Percentiles rank a stretch among this genome's conserved stretches.
These are phyloP conservation scores for Mirounga angustirostris DNA, from an alignment of 2,113 vertebrate genomes.

Conservation along the genomic window DNA sequence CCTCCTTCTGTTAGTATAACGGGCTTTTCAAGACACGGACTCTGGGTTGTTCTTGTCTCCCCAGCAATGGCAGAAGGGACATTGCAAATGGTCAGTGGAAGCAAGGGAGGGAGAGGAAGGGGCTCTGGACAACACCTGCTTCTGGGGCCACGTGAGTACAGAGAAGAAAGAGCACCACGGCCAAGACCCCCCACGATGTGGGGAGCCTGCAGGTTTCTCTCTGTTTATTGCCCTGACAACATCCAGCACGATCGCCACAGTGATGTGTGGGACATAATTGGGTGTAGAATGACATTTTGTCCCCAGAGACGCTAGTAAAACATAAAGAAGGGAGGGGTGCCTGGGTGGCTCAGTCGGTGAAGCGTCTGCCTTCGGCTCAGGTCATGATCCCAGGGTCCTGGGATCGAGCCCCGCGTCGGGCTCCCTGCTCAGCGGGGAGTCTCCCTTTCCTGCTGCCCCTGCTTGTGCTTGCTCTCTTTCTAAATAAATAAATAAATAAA, in stretches of 20 bases:
- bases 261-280: neutral
- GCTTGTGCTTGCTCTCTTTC: neutral
- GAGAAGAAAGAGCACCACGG: neutral
- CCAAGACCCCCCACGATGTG: neutral
- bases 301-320: neutral
- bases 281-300: neutral
- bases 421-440: neutral
- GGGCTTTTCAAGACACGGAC: neutral
- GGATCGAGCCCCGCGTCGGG: neutral
- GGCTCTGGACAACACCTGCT: no score
- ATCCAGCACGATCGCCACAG: accelerated
- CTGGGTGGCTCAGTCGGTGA: neutral
- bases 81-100: neutral
- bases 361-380: neutral
- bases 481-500: neutral
- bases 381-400: neutral
- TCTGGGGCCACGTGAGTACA: neutral
- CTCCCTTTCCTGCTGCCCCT: neutral
- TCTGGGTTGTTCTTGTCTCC: neutral
- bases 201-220: neutral
- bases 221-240: neutral
- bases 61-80: neutral
- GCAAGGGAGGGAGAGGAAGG: neutral
- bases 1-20: neutral
- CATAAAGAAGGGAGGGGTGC: neutral